Evolutionary conservation across 2,888 invertebrate genomes (phyloP), one percentile per base, ranked within the genome.

Genomic region (Lamproptera curius): DNA sequence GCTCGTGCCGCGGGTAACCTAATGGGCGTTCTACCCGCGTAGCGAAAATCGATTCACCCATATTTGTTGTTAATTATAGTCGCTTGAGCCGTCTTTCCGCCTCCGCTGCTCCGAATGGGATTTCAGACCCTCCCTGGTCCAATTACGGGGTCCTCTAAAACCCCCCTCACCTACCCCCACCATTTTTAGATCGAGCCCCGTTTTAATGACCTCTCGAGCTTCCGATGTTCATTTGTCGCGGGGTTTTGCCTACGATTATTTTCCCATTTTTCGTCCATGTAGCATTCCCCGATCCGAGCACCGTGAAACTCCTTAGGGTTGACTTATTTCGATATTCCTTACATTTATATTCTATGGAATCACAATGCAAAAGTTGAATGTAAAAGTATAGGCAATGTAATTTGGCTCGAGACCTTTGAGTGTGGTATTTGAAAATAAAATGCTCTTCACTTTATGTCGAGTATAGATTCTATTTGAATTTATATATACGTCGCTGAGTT

Each of bases 11-110:
- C 73, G 61, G 72, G 70, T 73, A 75, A 74, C 73, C 68, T 74
- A 76, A 79, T 74, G 71, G 75, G 68, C 71, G 73, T 66, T 69
- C 73, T 72, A 65, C 57, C 66, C 57, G 63, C 54, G 56, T 58
- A 51, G 52, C 55, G 77, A 77, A 79, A 81, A 84, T 85, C 86
- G 84, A 86, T 86, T 83, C 76, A 77, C 83, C 83, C 86, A 86
- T 83, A 87, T 87, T 86, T 86, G 86, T 85, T 84, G 85, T 86
- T 86, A 86, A 87, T 87, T 86, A 87, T 84, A 73, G 77, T 75
- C 81, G 81, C 81, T 78, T 79, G 77, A 81, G 78, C 79, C 81
- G 84, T 76, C 84, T 80, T 87, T 87, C 83, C 87, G 86, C 86
- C 74, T 82, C 75, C 73, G 72, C 80, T 76, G 77, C 65, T 73